Percentiles rank a stretch among this genome's conserved stretches.
These are phyloP conservation scores for Gallinago nigripennis DNA, from an alignment of 2,797 vertebrate species.

Conservation along the genomic window DNA sequence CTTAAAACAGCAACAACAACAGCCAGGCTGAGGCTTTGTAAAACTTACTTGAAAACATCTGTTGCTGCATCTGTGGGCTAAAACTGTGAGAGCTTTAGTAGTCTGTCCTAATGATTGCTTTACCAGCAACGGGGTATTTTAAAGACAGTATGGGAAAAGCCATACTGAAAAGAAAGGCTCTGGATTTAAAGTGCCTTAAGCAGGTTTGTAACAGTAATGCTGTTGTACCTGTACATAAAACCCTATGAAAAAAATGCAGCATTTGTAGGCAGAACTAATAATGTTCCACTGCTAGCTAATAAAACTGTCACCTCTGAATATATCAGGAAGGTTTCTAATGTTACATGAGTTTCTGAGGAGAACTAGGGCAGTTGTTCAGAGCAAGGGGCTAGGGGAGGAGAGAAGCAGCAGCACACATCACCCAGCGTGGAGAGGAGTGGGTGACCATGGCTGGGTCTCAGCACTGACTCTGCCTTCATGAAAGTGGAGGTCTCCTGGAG, in stretches of 20 bases:
- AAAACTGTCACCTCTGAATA: not conserved
- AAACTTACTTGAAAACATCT: not conserved
- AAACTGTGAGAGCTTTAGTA: not conserved
- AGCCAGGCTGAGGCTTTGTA: not conserved
- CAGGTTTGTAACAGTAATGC: not conserved
- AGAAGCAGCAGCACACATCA: not conserved
- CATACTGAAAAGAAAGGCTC: not conserved
- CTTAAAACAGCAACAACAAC: not conserved
- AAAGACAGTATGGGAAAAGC: not conserved
- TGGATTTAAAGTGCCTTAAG: not conserved
- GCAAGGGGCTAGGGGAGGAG: not conserved
- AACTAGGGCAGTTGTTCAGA: not conserved
- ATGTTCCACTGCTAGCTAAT: not conserved
- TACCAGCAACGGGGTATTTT: not conserved
- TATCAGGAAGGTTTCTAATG: not conserved
- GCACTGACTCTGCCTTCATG: not conserved
- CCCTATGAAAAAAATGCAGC: not conserved
- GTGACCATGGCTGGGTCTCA: not conserved
- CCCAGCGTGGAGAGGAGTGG: rapidly evolving
- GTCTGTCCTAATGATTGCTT: not conserved
- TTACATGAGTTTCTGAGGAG: not conserved
- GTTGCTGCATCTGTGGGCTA: not conserved
- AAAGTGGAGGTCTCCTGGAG: not conserved
- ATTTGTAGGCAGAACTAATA: not conserved
- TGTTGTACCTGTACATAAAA: not conserved